phyloP scores from a whole-genome alignment of 2,797 vertebrate genomes.

The Phoebastria nigripes region DNA sequence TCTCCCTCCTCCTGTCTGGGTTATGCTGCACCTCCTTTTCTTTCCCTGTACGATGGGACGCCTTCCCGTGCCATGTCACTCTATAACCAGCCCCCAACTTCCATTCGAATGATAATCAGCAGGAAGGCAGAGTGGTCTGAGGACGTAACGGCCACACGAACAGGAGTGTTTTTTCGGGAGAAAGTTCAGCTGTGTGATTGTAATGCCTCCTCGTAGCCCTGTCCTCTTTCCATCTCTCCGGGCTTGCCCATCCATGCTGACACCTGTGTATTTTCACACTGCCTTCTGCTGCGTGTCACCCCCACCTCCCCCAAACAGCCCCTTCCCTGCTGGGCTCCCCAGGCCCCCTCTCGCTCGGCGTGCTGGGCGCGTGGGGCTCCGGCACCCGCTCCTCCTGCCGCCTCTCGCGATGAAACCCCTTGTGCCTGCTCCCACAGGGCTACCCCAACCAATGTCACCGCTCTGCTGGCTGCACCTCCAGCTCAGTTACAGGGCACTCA shows the following conservation, averaged over 20 bases:
- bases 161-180: background rate
- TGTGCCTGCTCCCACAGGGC: background rate
- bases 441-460: accelerated
- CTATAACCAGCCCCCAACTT: background rate
- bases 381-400: accelerated
- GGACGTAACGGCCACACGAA: background rate
- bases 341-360: accelerated
- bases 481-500: background rate
- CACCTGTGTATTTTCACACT: accelerated
- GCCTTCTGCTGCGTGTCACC: background rate
- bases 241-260: background rate
- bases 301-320: background rate
- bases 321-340: background rate
- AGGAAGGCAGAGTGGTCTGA: background rate
- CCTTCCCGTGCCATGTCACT: background rate
- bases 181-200: background rate
- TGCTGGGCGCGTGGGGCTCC: accelerated
- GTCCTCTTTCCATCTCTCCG: background rate
- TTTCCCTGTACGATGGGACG: background rate
- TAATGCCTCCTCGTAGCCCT: background rate
- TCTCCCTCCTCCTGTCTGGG: background rate
- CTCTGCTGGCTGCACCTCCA: background rate
- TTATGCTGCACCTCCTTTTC: background rate
- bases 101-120: background rate
- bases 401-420: background rate